Percentiles rank a stretch among this genome's conserved stretches.
Evolutionary conservation across 1,140 invertebrate genomes (phyloP).

Genomic region (Myzus persicae): DNA sequence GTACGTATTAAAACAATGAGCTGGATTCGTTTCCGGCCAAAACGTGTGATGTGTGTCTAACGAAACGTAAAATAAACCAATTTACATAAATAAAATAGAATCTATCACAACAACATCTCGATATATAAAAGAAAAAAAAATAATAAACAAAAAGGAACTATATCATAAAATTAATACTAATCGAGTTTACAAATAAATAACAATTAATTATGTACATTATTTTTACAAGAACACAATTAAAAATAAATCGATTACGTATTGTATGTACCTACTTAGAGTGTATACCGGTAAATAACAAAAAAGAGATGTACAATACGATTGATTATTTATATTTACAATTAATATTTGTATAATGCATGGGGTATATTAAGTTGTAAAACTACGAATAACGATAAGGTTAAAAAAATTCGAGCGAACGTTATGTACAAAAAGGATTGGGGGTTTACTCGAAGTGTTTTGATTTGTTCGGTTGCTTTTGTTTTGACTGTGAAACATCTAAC

Average conservation of each 20-base stretch:
- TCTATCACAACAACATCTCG: slow-evolving; percentile 45
- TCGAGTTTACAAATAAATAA: slow-evolving; percentile 59
- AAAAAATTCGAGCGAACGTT: background rate
- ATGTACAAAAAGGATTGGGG: background rate
- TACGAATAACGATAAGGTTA: background rate
- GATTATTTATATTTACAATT: slow-evolving; percentile 4
- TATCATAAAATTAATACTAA: slow-evolving; percentile 58
- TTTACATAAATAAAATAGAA: slow-evolving; percentile 43
- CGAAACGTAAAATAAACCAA: slow-evolving; percentile 36
- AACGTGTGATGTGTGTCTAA: slow-evolving; percentile 22
- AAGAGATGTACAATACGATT: background rate
- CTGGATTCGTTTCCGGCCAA: background rate
- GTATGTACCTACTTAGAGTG: background rate
- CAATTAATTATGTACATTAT: slow-evolving; percentile 55
- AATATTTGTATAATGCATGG: background rate
- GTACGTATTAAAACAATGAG: background rate
- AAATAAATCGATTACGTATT: background rate
- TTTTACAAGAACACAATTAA: background rate
- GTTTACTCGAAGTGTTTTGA: background rate
- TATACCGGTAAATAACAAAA: background rate
- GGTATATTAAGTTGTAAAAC: background rate
- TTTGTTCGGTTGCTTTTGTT: background rate
- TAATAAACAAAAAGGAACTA: slow-evolving; percentile 57
- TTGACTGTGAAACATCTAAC: background rate
- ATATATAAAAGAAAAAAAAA: slow-evolving; percentile 13